Evolutionary conservation across 2,797 vertebrate species (phyloP), one percentile per base, ranked within the genome.

Genomic region (Somateria mollissima): DNA sequence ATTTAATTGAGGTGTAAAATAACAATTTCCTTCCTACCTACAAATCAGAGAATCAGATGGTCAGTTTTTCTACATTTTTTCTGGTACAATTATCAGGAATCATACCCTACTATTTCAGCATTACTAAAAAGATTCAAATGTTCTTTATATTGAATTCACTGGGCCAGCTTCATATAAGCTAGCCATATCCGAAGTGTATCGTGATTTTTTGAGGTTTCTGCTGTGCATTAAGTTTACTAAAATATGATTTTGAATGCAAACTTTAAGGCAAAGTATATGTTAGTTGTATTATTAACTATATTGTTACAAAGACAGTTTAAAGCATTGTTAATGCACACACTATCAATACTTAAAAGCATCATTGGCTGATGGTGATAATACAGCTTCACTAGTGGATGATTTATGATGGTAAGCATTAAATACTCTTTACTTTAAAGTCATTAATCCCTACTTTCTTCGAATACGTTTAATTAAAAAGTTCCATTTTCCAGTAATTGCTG

Each of bases 401-500:
- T 89, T 80, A 66, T 95, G 89, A 74, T 92, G 65, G 47, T 94
- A 89, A 95, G 79, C 89, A 87, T 95, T 97, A 96, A 96, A 97
- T 91, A 86, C 74, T 76, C 69, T 87, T 75, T 93, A 87, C 89
- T 97, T 95, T 90, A 92, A 87, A 95, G 80, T 92, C 94, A 95
- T 97, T 97, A 95, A 96, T 97, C 96, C 93, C 72, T 92, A 86
- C 92, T 97, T 96, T 96, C 94, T 97, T 96, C 1, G 2, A 97
- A 95, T 95, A 82, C 2, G 0, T 97, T 97, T 98, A 97, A 98
- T 98, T 97, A 96, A 97, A 97, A 97, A 81, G 88, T 91, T 94
- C 94, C 87, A 73, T 96, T 97, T 97, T 91, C 69, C 66, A 81
- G 94, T 96, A 96, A 95, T 92, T 92, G 93, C 85, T 94, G 88